Evolutionary conservation across 2,797 vertebrate genomes (phyloP).

Genomic region (Siniperca obscura): DNA sequence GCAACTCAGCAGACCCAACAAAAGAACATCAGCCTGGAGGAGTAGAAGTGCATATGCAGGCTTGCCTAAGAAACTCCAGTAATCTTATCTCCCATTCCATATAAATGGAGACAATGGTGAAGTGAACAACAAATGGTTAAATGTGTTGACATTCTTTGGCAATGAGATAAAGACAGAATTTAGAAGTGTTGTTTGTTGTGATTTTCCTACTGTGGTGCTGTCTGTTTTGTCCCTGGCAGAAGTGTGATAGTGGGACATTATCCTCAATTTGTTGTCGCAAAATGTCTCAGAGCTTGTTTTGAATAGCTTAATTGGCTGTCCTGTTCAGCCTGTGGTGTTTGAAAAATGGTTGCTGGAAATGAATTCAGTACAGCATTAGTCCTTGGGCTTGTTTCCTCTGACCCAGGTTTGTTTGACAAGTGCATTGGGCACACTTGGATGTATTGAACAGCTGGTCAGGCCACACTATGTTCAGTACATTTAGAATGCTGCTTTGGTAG

Average conservation of each 20-base stretch:
- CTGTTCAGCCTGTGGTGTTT: constrained; percentile 43
- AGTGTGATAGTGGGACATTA: constrained; percentile 52
- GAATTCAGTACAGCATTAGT: constrained; percentile 51
- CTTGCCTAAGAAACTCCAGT: constrained; percentile 48
- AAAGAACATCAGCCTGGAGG: constrained; percentile 34
- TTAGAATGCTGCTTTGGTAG: constrained; percentile 2
- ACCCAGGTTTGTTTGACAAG: constrained; percentile 61
- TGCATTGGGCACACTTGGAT: constrained; percentile 28
- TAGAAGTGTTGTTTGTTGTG: constrained; percentile 53
- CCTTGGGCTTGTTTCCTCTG: constrained; percentile 40
- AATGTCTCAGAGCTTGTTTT: constrained; percentile 53
- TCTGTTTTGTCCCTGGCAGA: constrained; percentile 56
- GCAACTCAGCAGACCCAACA: constrained; percentile 35
- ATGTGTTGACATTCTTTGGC: constrained; percentile 78
- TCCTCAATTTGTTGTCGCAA: constrained; percentile 45
- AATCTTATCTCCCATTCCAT: constrained; percentile 71
- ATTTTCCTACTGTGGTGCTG: constrained; percentile 25
- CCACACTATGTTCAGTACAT: constrained; percentile 5
- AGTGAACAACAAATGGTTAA: constrained; percentile 56
- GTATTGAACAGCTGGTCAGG: constrained; percentile 43
- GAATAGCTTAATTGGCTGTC: constrained; percentile 47
- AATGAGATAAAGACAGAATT: constrained; percentile 52
- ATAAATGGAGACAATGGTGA: constrained; percentile 60
- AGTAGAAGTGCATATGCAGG: constrained; percentile 24
- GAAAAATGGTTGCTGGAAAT: constrained; percentile 52